Percentiles rank a stretch among this genome's conserved stretches.
Evolutionary conservation across 2,888 invertebrate genomes (phyloP).

Genomic region (Hypolimnas misippus): DNA sequence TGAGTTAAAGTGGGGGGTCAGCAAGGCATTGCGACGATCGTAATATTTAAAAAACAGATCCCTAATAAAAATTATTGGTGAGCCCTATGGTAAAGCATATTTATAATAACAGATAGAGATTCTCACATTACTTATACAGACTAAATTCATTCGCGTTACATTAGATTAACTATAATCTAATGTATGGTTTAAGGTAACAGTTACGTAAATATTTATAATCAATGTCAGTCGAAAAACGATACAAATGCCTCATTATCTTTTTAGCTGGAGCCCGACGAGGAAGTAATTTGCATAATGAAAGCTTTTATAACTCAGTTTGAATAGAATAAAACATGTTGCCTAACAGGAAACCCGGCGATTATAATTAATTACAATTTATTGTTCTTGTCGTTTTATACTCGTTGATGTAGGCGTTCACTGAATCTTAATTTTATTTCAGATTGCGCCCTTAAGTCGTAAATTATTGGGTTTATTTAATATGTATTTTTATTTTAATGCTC

Average conservation of each 20-base stretch:
- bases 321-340: slow-evolving; percentile 35
- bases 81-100: no score
- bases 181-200: not conserved
- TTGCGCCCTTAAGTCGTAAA: not conserved
- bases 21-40: no score
- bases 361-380: slow-evolving; percentile 34
- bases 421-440: not conserved
- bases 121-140: not conserved
- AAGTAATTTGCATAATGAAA: slow-evolving; percentile 45
- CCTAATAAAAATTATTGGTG: no score
- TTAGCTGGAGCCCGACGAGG: slow-evolving; percentile 32
- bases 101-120: no score
- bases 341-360: slow-evolving; percentile 35
- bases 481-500: not conserved
- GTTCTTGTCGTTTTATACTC: slow-evolving; percentile 26
- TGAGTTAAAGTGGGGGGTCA: no score
- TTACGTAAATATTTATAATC: slow-evolving; percentile 9
- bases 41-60: no score
- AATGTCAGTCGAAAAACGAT: slow-evolving; percentile 15
- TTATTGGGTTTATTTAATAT: slow-evolving; percentile 1
- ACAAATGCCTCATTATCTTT: slow-evolving; percentile 29
- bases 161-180: not conserved
- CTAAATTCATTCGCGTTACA: not conserved
- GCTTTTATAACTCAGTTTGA: slow-evolving; percentile 32
- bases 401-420: slow-evolving; percentile 18